phyloP scores from a whole-genome alignment of 2,113 vertebrate genomes.

The Diphyllodes magnificus region DNA sequence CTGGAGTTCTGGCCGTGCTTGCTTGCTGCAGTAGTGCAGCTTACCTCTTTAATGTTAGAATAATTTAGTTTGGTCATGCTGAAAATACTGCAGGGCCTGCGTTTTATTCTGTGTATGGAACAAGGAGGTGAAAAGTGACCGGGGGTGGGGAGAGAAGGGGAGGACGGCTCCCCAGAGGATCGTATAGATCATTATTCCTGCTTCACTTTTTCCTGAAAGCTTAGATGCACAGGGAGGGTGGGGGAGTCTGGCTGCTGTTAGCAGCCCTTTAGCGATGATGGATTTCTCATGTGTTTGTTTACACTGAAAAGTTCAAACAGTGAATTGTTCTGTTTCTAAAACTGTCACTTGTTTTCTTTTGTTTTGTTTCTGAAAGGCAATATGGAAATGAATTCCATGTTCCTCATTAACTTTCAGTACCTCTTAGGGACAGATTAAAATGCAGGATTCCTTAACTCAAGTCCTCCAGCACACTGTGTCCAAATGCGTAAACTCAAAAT shows the following conservation, averaged over 20 bases:
- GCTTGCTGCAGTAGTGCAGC: background rate
- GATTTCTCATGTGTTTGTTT: slow-evolving; percentile 50
- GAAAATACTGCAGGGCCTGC: background rate
- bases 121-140: background rate
- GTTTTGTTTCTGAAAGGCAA: background rate
- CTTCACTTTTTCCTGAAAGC: slow-evolving; percentile 40
- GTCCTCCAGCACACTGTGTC: background rate
- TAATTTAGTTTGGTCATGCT: rapidly evolving
- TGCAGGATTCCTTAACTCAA: background rate
- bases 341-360: background rate
- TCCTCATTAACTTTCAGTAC: background rate
- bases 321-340: background rate
- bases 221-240: background rate
- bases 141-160: background rate
- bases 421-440: background rate
- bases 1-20: background rate
- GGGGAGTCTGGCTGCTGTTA: slow-evolving; percentile 26
- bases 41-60: background rate
- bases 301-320: background rate
- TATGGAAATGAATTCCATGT: background rate
- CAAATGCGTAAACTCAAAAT: background rate
- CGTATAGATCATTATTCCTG: background rate
- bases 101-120: background rate
- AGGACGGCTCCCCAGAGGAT: background rate
- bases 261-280: background rate